Evolutionary conservation across 2,797 vertebrate genomes (phyloP), one percentile per base, ranked within the genome.

Genomic region (Peromyscus nudipes): DNA sequence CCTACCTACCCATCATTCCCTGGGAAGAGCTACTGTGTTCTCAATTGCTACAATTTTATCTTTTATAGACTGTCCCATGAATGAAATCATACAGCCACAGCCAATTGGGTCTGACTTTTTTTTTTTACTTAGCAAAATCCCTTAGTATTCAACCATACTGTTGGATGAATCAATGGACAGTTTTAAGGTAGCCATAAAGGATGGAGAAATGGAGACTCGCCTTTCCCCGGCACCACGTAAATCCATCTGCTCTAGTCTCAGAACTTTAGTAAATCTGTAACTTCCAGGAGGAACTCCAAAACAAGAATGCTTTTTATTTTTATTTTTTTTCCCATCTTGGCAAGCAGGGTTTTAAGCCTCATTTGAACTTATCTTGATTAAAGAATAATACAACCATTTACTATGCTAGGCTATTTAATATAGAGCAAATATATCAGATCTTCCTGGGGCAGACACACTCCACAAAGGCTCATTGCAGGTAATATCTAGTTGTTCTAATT

Each of bases 341-440:
- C 14, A 90, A 80, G 57, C 75, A 25, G 4, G 7, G 5, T 67
- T 95, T 90, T 83, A 77, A 89, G 16, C 31, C 27, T 52, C 64
- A 52, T 83, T 94, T 79, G 86, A 92, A 94, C 14, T 83, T 49
- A 77, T 46, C 46, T 92, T 87, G 27, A 90, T 83, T 62, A 88
- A 79, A 75, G 29, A 86, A 43, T 71, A 92, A 73, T 40, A 14
- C 1, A 76, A 21, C 37, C 23, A 71, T 43, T 92, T 89, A 84
- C 46, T 60, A n/a, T 95, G 73, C 91, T 81, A 23, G 62, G 29
- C 17, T 87, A 49, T 13, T 76, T 75, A 91, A 73, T 67, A 43
- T 46, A 37, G 34, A 73, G 62, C 2, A 83, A 83, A 49, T 79
- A 52, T 43, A 67, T 95, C 85, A 92, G 8, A 55, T 83, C 17